Base-by-base conservation (phyloP, 2,113 vertebrate genomes). In the Scalopus aquaticus region DNA sequence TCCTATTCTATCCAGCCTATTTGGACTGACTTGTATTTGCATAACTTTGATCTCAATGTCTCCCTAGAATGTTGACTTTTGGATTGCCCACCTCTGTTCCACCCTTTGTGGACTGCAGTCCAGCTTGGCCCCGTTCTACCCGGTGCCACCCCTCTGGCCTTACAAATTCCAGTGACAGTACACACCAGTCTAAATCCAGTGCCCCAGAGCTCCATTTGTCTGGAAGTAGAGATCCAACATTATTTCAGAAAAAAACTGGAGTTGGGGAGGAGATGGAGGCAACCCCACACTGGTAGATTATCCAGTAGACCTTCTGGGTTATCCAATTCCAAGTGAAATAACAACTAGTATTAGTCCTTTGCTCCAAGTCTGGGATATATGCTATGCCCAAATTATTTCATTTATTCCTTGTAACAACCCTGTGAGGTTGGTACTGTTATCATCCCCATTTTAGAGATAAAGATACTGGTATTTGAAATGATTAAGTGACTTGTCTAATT, bases 11-110 rank as follows among this genome's bases (percentile, higher is more conserved):
- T 20, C 7, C 9, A 86, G 10, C 6, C 20, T 83, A 94, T 58
- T 86, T 72, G 46, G n/a, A 82, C 60, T n/a, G n/a, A 85, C 24
- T 92, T 64, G 24, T 62, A 1, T 77, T 81, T 60, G 17, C 24
- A 39, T 93, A 28, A 11, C 5, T 73, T 93, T 67, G 46, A 49
- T 78, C 91, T 91, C 35, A 84, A 16, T 79, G 90, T 93, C 56
- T 84, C 49, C 15, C 20, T 19, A 88, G 44, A 80, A 70, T 69
- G 28, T 28, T 83, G 30, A 32, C 15, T 20, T 32, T 84, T 88
- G 39, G 20, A 44, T 80, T 91, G 35, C 7, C 3, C 39, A 79
- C 20, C 35, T 83, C 30, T 88, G 24, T 84, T 60, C 56, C 5
- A 73, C 16, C 9, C 49, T 83, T 10, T 60, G n/a, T 24, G 58